Base-by-base conservation (phyloP, 2,888 invertebrate genomes). In the Hemaris fuciformis region DNA sequence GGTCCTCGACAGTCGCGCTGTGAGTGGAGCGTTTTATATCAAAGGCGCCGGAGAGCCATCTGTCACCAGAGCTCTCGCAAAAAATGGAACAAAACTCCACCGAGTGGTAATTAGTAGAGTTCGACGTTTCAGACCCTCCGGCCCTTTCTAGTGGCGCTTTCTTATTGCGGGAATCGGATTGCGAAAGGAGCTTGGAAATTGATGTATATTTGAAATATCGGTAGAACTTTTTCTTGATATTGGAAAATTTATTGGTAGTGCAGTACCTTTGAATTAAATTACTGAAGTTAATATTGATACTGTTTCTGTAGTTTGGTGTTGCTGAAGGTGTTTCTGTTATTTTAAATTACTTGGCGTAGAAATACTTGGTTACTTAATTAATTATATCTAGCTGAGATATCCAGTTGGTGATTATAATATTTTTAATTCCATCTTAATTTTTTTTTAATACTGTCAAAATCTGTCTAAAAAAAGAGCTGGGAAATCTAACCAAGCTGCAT, bases 51-150 rank as follows among this genome's bases (percentile, higher is more conserved):
- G 31, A 31, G 59, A 20, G 46, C 59, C 45, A 38, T 46, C 59
- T 34, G 59, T 59, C 38, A 27, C 23, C 57, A 13, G 34, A 22
- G 38, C 41, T 23, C 42, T 48, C 48, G 60, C 27, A 18, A 38
- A 38, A 34, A 60, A 48, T 5, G 38, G 60, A 60, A 60, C 60
- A 48, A 53, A 53, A 43, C 43, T 27, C 31, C n/a, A n/a, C 3
- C 10, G 15, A 10, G 53, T 25, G 43, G 43, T 59, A 60, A 60
- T 60, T 60, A 60, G 60, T 8, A 18, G 38, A 18, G 60, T 60
- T 60, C 60, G 53, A 60, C 41, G 48, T 48, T 45, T 41, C 25
- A 20, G 25, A 18, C 20, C 27, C 27, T 27, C 27, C 27, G 27
- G 22, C n/a, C 31, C 7, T 25, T 25, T 45, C 38, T 46, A 60